Percentiles rank a stretch among this genome's conserved stretches.
Evolutionary conservation across 2,113 vertebrate species (phyloP).

Genomic region (Otocyon megalotis): DNA sequence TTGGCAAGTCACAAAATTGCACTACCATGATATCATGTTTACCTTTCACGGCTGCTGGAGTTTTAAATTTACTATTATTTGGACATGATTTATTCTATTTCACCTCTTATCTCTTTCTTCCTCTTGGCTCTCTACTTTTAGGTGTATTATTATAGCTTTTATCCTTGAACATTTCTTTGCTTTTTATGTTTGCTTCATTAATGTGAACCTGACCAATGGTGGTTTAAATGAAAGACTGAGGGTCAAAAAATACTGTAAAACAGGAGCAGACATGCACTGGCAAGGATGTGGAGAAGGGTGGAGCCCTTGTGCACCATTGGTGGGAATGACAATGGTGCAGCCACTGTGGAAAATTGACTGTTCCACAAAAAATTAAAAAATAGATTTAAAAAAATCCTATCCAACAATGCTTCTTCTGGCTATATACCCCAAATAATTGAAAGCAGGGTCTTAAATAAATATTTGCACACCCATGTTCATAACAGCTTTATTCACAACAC

Average conservation of each 20-base stretch:
- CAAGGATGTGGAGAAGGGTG: background rate
- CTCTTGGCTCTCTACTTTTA: background rate
- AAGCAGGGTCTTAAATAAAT: background rate
- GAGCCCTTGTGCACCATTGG: rapidly evolving
- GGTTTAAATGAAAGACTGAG: background rate
- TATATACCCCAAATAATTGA: background rate
- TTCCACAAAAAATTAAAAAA: background rate
- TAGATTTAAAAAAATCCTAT: background rate
- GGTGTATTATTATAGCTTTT: background rate
- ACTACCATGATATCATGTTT: background rate
- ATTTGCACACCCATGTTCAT: background rate
- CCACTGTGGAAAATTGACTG: background rate
- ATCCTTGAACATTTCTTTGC: background rate
- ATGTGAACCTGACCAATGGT: background rate
- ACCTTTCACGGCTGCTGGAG: background rate
- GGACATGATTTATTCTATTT: background rate
- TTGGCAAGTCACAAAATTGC: background rate
- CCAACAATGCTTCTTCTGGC: background rate
- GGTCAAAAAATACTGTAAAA: background rate
- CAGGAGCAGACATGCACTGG: background rate
- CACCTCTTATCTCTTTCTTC: background rate
- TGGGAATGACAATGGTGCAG: background rate
- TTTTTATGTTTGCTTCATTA: background rate
- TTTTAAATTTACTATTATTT: background rate
- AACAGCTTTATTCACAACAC: background rate